phyloP scores from a whole-genome alignment of 2,797 vertebrate species.

The Peromyscus eremicus region DNA sequence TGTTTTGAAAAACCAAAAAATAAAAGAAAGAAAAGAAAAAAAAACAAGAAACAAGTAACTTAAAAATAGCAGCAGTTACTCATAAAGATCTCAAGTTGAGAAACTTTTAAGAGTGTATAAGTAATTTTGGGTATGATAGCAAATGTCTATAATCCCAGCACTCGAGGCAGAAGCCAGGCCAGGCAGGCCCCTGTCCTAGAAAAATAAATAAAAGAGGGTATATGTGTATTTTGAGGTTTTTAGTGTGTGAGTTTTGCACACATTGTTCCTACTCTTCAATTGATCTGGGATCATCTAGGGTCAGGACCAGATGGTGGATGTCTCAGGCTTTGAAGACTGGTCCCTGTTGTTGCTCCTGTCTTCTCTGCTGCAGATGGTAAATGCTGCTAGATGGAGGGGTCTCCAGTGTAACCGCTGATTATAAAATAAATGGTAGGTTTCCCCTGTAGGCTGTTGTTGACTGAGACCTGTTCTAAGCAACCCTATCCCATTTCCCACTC shows the following conservation, averaged over 20 bases:
- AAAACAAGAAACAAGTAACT: background rate
- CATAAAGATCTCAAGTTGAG: constrained; percentile 36
- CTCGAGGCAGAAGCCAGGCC: background rate
- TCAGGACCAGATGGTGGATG: background rate
- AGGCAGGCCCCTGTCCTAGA: background rate
- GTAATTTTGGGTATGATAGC: background rate
- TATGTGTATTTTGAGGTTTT: background rate
- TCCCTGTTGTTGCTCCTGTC: background rate
- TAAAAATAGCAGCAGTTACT: background rate
- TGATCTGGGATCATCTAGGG: background rate
- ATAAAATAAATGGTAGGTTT: background rate
- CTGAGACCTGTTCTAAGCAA: background rate
- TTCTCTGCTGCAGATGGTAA: background rate
- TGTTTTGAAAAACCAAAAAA: too few species aligned
- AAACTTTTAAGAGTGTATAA: background rate
- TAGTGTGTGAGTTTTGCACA: background rate
- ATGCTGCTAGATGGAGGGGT: background rate
- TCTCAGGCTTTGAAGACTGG: background rate
- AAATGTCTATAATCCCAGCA: background rate
- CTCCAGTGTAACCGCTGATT: background rate
- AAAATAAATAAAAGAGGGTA: background rate
- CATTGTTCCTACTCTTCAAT: background rate
- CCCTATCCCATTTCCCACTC: background rate
- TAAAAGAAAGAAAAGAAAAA: too few species aligned
- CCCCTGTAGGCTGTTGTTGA: background rate